A percentile compares a stretch with the other conserved stretches of the same genome.
These are phyloP conservation scores for Drosophila demipolita DNA, from an alignment of 2,888 invertebrate species.

Conservation along the genomic window DNA sequence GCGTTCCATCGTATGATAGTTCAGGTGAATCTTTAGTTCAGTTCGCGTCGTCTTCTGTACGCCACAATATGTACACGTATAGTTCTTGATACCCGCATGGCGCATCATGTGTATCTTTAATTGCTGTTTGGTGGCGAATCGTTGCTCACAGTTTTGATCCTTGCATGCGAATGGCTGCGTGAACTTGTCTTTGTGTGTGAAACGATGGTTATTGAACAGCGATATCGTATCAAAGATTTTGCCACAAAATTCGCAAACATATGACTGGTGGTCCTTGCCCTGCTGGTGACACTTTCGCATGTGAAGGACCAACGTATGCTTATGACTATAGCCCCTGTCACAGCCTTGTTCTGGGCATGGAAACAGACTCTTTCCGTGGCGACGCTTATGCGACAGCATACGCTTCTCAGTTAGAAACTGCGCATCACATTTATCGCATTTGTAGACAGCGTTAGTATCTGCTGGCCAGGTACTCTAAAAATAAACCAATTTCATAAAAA, in stretches of 20 bases:
- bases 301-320: conserved; percentile 74
- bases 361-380: conserved; percentile 70
- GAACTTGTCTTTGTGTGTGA: conserved; percentile 70
- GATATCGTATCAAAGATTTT: conserved; percentile 71
- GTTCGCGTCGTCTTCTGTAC: conserved; percentile 81
- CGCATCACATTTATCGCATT: conserved; percentile 65
- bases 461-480: conserved; percentile 1
- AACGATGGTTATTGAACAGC: conserved; percentile 74
- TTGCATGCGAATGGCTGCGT: conserved; percentile 69
- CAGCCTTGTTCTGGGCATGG: conserved; percentile 67
- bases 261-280: conserved; percentile 68
- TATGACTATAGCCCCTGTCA: conserved; percentile 69
- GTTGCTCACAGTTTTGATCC: conserved; percentile 61
- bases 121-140: conserved; percentile 75
- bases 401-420: conserved; percentile 61
- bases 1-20: conserved; percentile 81
- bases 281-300: conserved; percentile 69
- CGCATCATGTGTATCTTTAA: conserved; percentile 81
- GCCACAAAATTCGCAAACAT: conserved; percentile 82
- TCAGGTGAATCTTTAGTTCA: conserved; percentile 81
- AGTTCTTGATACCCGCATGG: conserved; percentile 83
- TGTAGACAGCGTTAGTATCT: conserved; percentile 14
- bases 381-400: conserved; percentile 66
- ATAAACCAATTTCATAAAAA: background rate
- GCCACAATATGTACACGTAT: conserved; percentile 79